A percentile compares a stretch with the other conserved stretches of the same genome.
phyloP scores from a whole-genome alignment of 2,888 invertebrate species.

The Pachymerium ferrugineum region DNA sequence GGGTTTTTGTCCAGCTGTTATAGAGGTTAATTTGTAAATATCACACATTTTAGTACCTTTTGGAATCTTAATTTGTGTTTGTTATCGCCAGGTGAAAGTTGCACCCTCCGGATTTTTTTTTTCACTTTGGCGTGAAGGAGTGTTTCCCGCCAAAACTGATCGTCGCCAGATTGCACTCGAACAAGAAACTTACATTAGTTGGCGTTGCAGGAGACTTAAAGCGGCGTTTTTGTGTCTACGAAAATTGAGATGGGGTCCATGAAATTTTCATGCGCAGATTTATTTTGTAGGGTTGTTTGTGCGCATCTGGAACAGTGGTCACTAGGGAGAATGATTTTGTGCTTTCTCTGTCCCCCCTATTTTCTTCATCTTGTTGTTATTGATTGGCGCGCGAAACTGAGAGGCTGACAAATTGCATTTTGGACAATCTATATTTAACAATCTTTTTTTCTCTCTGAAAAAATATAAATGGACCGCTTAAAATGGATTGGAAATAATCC shows the following conservation, averaged over 20 bases:
- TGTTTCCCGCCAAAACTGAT: not conserved
- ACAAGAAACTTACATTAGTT: not conserved
- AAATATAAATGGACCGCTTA: no score
- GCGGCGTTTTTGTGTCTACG: not conserved
- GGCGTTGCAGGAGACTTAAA: not conserved
- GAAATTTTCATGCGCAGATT: constrained; percentile 1
- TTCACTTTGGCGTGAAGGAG: no score
- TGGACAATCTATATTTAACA: constrained; percentile 3
- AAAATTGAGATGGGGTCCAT: not conserved
- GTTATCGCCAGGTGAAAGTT: no score
- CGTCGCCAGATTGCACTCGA: not conserved
- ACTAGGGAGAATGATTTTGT: not conserved
- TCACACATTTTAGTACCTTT: no score
- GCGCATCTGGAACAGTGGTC: not conserved
- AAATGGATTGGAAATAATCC: not conserved
- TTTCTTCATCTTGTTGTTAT: constrained; percentile 4
- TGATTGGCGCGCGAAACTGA: not conserved
- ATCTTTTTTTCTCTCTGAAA: not conserved
- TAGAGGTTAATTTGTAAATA: no score
- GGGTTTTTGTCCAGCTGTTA: no score
- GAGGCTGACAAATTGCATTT: constrained; percentile 5
- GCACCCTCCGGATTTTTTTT: no score
- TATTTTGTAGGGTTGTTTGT: not conserved
- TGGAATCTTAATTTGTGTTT: no score
- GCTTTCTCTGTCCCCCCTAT: not conserved